Evolutionary conservation across 2,888 invertebrate species (phyloP).

Genomic region (Dasypolia templi): DNA sequence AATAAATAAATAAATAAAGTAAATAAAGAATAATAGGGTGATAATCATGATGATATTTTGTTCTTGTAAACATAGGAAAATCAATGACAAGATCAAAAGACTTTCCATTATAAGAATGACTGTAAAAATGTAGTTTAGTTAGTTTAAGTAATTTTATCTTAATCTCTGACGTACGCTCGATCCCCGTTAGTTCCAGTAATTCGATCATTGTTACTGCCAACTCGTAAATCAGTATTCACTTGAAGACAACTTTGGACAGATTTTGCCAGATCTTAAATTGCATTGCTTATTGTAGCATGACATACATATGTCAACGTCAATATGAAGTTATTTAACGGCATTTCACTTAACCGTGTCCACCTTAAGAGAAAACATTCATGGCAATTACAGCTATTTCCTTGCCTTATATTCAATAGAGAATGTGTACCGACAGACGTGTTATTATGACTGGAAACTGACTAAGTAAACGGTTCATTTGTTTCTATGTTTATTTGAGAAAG

Average conservation of each 20-base stretch:
- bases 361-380: slow-evolving; percentile 50
- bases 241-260: background rate
- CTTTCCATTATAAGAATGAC: too few relatives aligned
- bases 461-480: slow-evolving; percentile 54
- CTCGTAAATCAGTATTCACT: background rate
- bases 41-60: too few relatives aligned
- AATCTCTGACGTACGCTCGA: too few relatives aligned
- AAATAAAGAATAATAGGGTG: too few relatives aligned
- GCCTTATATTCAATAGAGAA: slow-evolving; percentile 44
- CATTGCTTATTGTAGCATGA: background rate
- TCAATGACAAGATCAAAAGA: too few relatives aligned
- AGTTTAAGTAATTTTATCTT: too few relatives aligned
- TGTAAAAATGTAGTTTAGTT: too few relatives aligned
- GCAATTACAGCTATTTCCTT: slow-evolving; percentile 50
- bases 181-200: too few relatives aligned
- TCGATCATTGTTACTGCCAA: too few relatives aligned
- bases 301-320: slow-evolving; percentile 14
- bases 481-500: slow-evolving; percentile 49
- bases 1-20: too few relatives aligned
- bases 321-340: slow-evolving; percentile 13
- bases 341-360: slow-evolving; percentile 8
- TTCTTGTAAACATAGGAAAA: too few relatives aligned
- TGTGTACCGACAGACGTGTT: slow-evolving; percentile 38
- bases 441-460: slow-evolving; percentile 51
- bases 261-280: background rate